Percentiles rank a stretch among this genome's conserved stretches.
Conservation (phyloP, 1,140 invertebrate species). For the Amphibalanus amphitrite region DNA sequence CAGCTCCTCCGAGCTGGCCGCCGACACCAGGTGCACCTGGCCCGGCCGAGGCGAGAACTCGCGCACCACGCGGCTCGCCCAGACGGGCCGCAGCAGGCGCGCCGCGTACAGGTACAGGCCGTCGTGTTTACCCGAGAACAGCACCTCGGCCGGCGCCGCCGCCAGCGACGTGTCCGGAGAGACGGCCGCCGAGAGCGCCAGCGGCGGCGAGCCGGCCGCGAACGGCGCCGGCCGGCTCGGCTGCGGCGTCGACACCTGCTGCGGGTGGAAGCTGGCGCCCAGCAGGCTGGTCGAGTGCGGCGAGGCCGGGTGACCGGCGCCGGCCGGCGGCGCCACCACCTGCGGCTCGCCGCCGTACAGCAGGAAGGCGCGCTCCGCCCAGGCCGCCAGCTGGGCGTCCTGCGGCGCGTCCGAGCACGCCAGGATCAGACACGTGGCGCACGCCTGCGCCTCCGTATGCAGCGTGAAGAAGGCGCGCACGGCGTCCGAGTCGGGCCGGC, state of each 20-base stretch:
- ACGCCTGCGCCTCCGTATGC: slow-evolving; percentile 67
- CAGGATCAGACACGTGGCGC: slow-evolving; percentile 67
- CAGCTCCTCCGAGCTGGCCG: slow-evolving; percentile 15
- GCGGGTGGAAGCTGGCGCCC: neutral
- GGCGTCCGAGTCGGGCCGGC: slow-evolving; percentile 55
- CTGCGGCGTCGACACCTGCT: neutral
- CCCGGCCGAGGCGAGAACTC: slow-evolving; percentile 7
- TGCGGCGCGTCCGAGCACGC: slow-evolving; percentile 51
- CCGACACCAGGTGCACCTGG: slow-evolving; percentile 13
- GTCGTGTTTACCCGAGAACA: slow-evolving; percentile 39
- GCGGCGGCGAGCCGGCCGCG: neutral
- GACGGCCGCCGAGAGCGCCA: neutral
- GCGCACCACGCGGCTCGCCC: slow-evolving; percentile 34
- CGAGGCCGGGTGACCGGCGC: neutral
- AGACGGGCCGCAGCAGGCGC: slow-evolving; percentile 63
- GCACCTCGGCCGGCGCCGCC: neutral
- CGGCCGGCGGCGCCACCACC: slow-evolving; percentile 14
- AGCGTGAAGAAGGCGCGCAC: slow-evolving; percentile 70
- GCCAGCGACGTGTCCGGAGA: neutral
- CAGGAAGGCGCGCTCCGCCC: slow-evolving; percentile 82
- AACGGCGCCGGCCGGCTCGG: neutral
- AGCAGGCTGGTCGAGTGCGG: neutral
- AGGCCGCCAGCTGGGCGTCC: slow-evolving; percentile 56
- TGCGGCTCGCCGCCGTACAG: slow-evolving; percentile 64
- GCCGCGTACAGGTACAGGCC: slow-evolving; percentile 79